These are phyloP conservation scores for Xenentodon cancila DNA, from an alignment of 2,797 vertebrate species.

Conservation along the genomic window DNA sequence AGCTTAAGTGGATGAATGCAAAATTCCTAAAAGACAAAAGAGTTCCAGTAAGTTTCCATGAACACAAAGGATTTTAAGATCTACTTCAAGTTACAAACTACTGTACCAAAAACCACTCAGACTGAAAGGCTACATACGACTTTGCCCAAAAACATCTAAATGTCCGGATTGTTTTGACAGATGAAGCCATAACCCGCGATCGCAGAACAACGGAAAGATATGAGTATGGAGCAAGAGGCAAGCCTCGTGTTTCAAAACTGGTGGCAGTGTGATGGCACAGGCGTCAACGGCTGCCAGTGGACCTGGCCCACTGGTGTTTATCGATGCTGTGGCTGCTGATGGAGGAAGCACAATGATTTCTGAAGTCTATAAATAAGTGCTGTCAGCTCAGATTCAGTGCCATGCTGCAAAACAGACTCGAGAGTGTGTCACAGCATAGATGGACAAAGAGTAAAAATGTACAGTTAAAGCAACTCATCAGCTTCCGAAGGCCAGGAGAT, in stretches of 20 bases:
- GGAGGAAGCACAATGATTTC: background rate
- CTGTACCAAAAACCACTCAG: background rate
- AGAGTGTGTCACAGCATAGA: slow-evolving; percentile 1
- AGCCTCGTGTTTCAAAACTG: slow-evolving; percentile 5
- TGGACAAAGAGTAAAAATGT: background rate
- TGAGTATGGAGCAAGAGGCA: background rate
- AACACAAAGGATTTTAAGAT: too few relatives aligned
- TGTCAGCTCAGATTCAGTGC: background rate
- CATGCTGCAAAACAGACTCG: background rate
- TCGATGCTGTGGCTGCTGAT: background rate
- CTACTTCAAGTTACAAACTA: background rate
- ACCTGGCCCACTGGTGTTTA: slow-evolving; percentile 5
- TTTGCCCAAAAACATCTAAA: background rate
- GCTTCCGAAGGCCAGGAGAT: background rate
- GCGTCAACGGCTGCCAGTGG: background rate
- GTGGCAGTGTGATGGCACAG: background rate
- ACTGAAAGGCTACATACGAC: background rate
- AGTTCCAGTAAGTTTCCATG: too few relatives aligned
- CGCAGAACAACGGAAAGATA: background rate
- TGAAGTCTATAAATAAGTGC: background rate
- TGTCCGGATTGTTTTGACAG: background rate
- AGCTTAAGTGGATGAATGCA: too few relatives aligned
- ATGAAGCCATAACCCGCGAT: background rate
- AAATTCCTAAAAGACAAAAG: too few relatives aligned
- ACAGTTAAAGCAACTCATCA: background rate